phyloP scores from a whole-genome alignment of 2,888 invertebrate genomes.

The Rapana venosa region DNA sequence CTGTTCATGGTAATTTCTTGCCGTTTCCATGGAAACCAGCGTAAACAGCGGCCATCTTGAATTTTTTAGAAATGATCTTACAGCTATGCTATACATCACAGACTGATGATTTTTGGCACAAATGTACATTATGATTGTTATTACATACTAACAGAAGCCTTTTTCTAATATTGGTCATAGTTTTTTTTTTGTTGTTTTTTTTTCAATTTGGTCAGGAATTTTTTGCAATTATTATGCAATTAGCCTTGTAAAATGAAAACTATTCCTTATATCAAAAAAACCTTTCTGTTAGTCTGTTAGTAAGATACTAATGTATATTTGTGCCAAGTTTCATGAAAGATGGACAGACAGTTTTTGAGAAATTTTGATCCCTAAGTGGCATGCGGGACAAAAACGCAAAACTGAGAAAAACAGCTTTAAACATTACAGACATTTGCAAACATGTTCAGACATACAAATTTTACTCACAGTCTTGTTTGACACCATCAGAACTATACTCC shows the following conservation, averaged over 20 bases:
- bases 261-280: background rate
- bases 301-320: background rate
- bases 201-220: constrained; percentile 4
- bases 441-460: background rate
- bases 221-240: background rate
- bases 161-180: background rate
- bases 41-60: constrained; percentile 4
- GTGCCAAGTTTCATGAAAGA: constrained; percentile 7
- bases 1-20: background rate
- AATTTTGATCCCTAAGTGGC: background rate
- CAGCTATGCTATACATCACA: background rate
- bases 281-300: background rate
- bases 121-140: background rate
- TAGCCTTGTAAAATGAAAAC: background rate
- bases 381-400: background rate
- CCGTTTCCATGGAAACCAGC: constrained; percentile 1
- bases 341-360: background rate
- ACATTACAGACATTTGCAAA: background rate
- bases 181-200: background rate
- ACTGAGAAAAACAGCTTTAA: background rate
- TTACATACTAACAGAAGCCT: background rate
- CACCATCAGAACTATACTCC: background rate
- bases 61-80: background rate
- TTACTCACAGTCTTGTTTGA: background rate
- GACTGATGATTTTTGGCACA: background rate